These are phyloP conservation scores for Bufo gargarizans DNA, from an alignment of 2,113 vertebrate genomes.

Conservation along the genomic window DNA sequence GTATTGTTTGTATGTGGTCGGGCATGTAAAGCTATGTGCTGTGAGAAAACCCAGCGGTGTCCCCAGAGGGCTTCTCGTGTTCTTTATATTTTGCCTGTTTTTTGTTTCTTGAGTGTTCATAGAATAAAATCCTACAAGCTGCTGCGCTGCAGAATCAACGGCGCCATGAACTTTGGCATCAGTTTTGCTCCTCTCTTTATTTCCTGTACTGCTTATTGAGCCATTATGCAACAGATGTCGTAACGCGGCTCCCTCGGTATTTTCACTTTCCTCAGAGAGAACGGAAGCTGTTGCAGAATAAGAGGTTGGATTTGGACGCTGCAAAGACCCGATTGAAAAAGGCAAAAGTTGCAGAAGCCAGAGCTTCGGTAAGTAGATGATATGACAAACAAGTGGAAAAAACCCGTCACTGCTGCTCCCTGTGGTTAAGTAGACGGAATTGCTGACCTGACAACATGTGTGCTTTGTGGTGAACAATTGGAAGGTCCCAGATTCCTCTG, in stretches of 20 bases:
- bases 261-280: conserved; percentile 83
- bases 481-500: conserved; percentile 37
- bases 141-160: background rate
- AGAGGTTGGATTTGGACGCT: conserved; percentile 95
- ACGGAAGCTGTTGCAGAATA: conserved; percentile 92
- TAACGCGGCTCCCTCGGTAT: background rate
- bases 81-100: background rate
- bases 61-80: background rate
- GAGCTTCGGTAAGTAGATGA: conserved; percentile 82
- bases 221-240: background rate
- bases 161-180: background rate
- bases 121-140: background rate
- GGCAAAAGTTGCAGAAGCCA: conserved; percentile 88
- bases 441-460: conserved; percentile 50
- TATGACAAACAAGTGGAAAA: conserved; percentile 29
- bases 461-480: conserved; percentile 49
- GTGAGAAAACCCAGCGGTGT: background rate
- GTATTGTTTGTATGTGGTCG: background rate
- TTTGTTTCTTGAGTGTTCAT: background rate
- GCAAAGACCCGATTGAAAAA: conserved; percentile 97
- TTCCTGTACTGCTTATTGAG: background rate
- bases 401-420: background rate
- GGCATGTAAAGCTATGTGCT: background rate
- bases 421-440: conserved; percentile 21
- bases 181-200: background rate